These are phyloP conservation scores for Clunio marinus DNA, from an alignment of 2,888 invertebrate genomes.

Conservation along the genomic window DNA sequence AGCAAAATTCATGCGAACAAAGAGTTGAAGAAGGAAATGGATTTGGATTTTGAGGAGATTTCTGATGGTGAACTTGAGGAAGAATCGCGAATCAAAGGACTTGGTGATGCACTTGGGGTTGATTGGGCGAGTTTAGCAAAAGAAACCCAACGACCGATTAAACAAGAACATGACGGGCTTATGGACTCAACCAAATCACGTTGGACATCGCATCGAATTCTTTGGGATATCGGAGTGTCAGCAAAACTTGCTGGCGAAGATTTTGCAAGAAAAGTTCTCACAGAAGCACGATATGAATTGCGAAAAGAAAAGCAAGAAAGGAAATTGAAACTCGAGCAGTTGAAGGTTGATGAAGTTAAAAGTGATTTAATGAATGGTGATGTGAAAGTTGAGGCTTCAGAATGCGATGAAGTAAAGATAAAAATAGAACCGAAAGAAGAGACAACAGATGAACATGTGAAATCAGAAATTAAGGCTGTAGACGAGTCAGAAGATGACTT, in stretches of 20 bases:
- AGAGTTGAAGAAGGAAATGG: constrained; percentile 45
- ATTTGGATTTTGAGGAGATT: constrained; percentile 83
- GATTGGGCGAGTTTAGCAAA: constrained; percentile 89
- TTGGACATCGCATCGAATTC: constrained; percentile 75
- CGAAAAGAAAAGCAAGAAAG: constrained; percentile 42
- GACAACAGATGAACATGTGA: constrained; percentile 42
- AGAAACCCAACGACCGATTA: constrained; percentile 59
- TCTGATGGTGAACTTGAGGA: constrained; percentile 86
- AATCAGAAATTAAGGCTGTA: constrained; percentile 24
- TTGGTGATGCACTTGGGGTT: constrained; percentile 91
- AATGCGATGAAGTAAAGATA: constrained; percentile 44
- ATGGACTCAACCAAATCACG: constrained; percentile 61
- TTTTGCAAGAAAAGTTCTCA: constrained; percentile 53
- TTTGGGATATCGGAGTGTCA: constrained; percentile 77
- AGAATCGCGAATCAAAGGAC: constrained; percentile 63
- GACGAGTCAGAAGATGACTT: constrained; percentile 35
- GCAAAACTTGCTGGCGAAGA: constrained; percentile 69
- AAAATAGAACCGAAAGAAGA: constrained; percentile 42
- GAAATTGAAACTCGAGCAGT: constrained; percentile 42
- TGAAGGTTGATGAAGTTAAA: constrained; percentile 39
- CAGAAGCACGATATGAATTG: constrained; percentile 46
- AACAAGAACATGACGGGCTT: constrained; percentile 47
- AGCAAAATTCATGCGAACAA: constrained; percentile 37
- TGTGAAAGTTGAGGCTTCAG: constrained; percentile 42
- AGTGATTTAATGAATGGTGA: constrained; percentile 39